phyloP scores from a whole-genome alignment of 2,797 vertebrate species.

The Morelia viridis region DNA sequence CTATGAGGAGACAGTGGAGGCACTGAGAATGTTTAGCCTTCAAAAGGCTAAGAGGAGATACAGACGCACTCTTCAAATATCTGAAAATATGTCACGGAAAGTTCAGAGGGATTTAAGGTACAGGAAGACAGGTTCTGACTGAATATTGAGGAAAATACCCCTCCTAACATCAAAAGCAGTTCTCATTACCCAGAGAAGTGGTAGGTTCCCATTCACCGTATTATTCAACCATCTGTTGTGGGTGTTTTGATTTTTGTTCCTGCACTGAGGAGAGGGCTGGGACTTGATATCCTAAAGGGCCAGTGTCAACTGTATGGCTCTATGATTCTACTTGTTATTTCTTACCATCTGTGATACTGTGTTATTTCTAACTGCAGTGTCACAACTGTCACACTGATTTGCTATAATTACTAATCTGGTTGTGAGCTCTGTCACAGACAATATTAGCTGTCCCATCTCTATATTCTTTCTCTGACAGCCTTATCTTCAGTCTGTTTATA shows the following conservation, averaged over 20 bases:
- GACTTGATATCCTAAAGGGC: background rate
- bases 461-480: background rate
- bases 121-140: background rate
- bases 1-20: background rate
- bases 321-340: background rate
- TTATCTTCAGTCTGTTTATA: background rate
- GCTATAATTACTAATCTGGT: background rate
- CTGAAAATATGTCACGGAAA: background rate
- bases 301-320: background rate
- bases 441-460: background rate
- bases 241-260: background rate
- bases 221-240: background rate
- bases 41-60: background rate
- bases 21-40: background rate
- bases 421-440: background rate
- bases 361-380: conserved; percentile 6
- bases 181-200: background rate
- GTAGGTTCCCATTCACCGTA: background rate
- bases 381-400: background rate
- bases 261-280: background rate
- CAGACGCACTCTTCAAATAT: background rate
- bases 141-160: background rate
- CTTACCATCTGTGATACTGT: background rate
- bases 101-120: background rate
- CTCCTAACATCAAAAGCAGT: background rate